Base-by-base conservation (phyloP, 2,797 vertebrate species). In the Pseudochromis fuscus region DNA sequence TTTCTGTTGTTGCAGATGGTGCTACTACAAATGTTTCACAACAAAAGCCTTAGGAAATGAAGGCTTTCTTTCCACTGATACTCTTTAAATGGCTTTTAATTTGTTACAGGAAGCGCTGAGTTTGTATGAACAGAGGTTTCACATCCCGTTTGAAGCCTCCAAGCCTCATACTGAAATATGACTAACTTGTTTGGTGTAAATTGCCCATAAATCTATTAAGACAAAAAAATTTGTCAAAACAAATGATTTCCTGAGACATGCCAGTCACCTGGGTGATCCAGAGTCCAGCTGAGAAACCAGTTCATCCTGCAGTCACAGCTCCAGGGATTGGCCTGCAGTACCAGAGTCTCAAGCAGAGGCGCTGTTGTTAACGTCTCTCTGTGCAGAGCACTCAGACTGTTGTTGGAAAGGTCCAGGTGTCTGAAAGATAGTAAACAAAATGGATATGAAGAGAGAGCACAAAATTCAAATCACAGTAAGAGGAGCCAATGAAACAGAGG, bases 341-440 rank as follows among this genome's bases (percentile, higher is more conserved):
- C 93, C 23, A 98, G 82, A 35, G 91, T 97, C 81, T 99, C 97
- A 76, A 99, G 90, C 21, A 96, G 90, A 0, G 95, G 94, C 85
- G 97, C 94, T 67, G 77, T 92, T 49, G 72, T 82, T 21, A 98
- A 87, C 71, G 93, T 84, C 1, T 90, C 89, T 23, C 60, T 57
- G 5, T 95, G 94, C 2, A 99, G 93, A 0, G 87, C 81, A 30
- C 66, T 89, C 30, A 99, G 89, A 67, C 78, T 81, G 92, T 99
- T 99, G 81, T 98, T 97, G 28, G 96, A 97, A n/a, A 99, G 66
- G 70, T 99, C 96, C 0, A 99, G 92, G 82, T 99, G 95, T 73
- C 95, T 96, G 92, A 31, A 35, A 69, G 27, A 57, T 16, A 61
- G 23, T 69, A 38, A 51, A 45, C 27, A 49, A 67, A 12, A 46